Conservation (phyloP, 53 echinoderm and acorn worm species). For the Paracentrotus lividus region DNA sequence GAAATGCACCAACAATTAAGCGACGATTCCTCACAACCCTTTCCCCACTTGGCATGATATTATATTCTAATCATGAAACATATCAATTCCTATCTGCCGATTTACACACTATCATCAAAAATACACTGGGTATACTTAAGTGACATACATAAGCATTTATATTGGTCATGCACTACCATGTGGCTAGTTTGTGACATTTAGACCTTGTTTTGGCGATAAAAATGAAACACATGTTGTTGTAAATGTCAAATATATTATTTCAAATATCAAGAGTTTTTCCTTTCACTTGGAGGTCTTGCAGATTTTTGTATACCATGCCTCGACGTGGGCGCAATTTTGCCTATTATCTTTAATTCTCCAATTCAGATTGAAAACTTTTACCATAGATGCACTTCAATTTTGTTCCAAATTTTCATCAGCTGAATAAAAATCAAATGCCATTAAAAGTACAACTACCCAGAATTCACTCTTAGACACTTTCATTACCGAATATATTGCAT, state of each 20-base stretch:
- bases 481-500: too few species aligned
- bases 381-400: background rate
- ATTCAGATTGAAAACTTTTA: background rate
- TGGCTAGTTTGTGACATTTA: background rate
- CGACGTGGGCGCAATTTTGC: background rate
- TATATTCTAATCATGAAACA: background rate
- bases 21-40: background rate
- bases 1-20: background rate
- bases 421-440: background rate
- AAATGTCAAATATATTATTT: conserved; percentile 29
- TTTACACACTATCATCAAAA: background rate
- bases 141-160: background rate
- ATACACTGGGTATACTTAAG: background rate
- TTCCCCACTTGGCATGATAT: background rate
- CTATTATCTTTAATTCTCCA: background rate
- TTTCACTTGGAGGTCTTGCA: background rate
- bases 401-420: background rate
- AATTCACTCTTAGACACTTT: conserved; percentile 13
- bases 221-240: background rate
- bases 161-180: too few species aligned
- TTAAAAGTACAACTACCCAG: conserved; percentile 18
- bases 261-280: conserved; percentile 18
- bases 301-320: background rate
- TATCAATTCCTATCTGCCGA: background rate
- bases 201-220: background rate